A percentile compares a stretch with the other conserved stretches of the same genome.
Conservation (phyloP, 2,113 vertebrate genomes). For the Calonectris borealis region DNA sequence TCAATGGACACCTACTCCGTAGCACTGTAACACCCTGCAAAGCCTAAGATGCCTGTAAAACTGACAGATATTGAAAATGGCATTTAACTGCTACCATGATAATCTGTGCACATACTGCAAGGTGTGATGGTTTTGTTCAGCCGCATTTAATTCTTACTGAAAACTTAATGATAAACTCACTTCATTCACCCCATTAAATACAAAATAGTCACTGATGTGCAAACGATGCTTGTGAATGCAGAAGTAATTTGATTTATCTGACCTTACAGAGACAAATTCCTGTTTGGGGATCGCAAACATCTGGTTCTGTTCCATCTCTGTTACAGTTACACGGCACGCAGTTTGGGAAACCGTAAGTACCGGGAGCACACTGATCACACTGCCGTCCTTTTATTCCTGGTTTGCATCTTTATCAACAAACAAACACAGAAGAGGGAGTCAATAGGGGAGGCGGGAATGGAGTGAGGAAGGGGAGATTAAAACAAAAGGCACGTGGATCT, state of each 20-base stretch:
- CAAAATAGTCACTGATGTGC: not conserved
- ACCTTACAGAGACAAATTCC: conserved; percentile 94
- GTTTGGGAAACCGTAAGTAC: conserved; percentile 84
- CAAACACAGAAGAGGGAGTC: not conserved
- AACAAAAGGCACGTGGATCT: not conserved
- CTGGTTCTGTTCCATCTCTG: conserved; percentile 75
- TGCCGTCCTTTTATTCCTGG: conserved; percentile 80
- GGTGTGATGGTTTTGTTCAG: not conserved
- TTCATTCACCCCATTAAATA: not conserved
- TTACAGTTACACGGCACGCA: conserved; percentile 85
- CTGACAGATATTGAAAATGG: not conserved
- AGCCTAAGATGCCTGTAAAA: not conserved
- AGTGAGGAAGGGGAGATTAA: not conserved
- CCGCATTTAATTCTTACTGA: not conserved
- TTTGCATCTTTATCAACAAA: conserved; percentile 81
- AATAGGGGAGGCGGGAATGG: not conserved
- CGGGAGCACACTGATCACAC: conserved; percentile 85
- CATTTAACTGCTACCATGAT: not conserved
- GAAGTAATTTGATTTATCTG: conserved; percentile 34
- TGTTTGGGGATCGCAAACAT: conserved; percentile 82
- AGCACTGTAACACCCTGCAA: not conserved
- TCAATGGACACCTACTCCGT: not conserved
- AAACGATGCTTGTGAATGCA: conserved; percentile 15
- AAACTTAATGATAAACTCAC: not conserved
- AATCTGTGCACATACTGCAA: not conserved